Base-by-base conservation (phyloP, 2,888 invertebrate species). In the Rhorus exstirpatorius region DNA sequence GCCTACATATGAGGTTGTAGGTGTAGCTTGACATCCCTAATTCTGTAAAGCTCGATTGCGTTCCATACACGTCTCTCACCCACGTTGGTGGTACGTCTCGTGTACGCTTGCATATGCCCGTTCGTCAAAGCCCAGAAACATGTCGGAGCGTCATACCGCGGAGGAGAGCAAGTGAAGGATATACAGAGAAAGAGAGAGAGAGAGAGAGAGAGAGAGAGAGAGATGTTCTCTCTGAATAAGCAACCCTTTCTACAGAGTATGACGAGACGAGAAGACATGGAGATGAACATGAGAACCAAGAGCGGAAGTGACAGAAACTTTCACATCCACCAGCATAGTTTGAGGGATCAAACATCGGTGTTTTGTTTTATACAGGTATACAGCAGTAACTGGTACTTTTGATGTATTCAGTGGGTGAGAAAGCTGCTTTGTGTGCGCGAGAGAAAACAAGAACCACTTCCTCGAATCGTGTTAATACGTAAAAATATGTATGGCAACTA, bases 101-200 rank as follows among this genome's bases (percentile, higher is more conserved):
- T 46, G 12, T 72, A 35, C 41, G 68, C 65, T 70, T 76, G 63
- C 70, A 81, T 21, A 21, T 53, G 65, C 44, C 60, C 74, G 51
- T 71, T 65, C 67, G 67, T 77, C 60, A 53, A 65, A 21, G 49
- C 24, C 26, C 14, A 38, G 67, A 51, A 67, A 67, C 35, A 53
- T 26, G 68, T 68, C 35, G 35, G 68, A 51, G 21, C 6, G 35
- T 67, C 67, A 51, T 67, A 61, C 19, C 21, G 44, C 67, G 38
- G 8, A 76, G 35, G 14, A 24, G 70, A 51, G 26, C 26, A 31
- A 58, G 58, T 61, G 60, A 61, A 61, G 19, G 60, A 38, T 35
- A 55, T 49, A 51, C 55, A 78, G 14, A 63, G 49, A 35, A 51
- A 12, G 41, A 81, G 74, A 79, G 41, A 83, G 65, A 67, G 74